Conservation (phyloP, 2,888 invertebrate species). For the Lasioglossum marginatum region DNA sequence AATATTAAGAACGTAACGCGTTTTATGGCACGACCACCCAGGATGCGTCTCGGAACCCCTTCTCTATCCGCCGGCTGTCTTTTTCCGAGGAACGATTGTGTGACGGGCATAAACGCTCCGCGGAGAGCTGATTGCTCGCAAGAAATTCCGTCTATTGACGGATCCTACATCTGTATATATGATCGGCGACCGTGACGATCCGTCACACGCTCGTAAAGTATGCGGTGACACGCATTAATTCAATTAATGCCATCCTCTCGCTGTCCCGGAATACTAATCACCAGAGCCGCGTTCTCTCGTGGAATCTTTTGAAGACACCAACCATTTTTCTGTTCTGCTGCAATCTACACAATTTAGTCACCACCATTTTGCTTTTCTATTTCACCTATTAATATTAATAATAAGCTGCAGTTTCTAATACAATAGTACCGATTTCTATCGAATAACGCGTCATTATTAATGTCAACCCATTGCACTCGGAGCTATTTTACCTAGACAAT, state of each 20-base stretch:
- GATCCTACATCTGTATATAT: conserved; percentile 33
- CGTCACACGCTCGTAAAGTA: conserved; percentile 12
- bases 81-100: conserved; percentile 1
- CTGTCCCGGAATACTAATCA: neutral
- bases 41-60: conserved; percentile 57
- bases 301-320: neutral
- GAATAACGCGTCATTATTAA: too few relatives aligned
- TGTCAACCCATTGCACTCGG: too few relatives aligned
- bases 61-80: neutral
- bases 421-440: too few relatives aligned
- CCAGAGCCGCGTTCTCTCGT: neutral
- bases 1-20: conserved; percentile 79
- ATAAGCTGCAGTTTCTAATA: too few relatives aligned
- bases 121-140: conserved; percentile 38
- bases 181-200: conserved; percentile 9
- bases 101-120: conserved; percentile 36
- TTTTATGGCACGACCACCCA: conserved; percentile 80
- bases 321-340: too few relatives aligned
- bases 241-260: conserved; percentile 8
- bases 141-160: conserved; percentile 46
- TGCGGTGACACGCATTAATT: neutral
- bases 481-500: too few relatives aligned
- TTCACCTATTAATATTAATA: too few relatives aligned
- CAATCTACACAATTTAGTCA: neutral
- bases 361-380: too few relatives aligned